Evolutionary conservation across 1,140 invertebrate species (phyloP).

Genomic region (Musca domestica): DNA sequence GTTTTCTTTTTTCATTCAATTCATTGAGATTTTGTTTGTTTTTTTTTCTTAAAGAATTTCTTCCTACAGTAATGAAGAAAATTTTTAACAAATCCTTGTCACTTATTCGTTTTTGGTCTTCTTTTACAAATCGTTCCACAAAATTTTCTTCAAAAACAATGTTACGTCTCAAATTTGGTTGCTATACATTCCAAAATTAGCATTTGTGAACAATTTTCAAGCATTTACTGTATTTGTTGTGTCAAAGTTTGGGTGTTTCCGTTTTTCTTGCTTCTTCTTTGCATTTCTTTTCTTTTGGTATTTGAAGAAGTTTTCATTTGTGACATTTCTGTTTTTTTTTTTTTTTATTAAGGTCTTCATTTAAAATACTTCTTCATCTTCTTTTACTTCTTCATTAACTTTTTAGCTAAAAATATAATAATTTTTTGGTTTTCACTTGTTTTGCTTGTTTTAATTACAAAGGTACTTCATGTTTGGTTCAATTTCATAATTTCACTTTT

Average conservation of each 20-base stretch:
- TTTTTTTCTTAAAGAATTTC: constrained; percentile 4
- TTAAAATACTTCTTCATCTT: not conserved
- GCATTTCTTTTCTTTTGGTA: not conserved
- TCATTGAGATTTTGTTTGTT: not conserved
- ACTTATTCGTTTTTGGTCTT: not conserved
- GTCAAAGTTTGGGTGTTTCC: not conserved
- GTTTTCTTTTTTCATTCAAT: not conserved
- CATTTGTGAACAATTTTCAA: constrained; percentile 19
- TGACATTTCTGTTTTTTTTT: not conserved
- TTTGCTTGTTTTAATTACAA: too few relatives aligned
- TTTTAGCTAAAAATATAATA: too few relatives aligned
- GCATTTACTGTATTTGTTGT: not conserved
- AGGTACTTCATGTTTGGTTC: too few relatives aligned
- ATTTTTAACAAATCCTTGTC: constrained; percentile 12
- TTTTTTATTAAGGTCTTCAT: not conserved
- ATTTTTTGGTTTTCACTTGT: too few relatives aligned
- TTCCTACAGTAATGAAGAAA: constrained; percentile 11
- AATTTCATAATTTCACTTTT: too few relatives aligned
- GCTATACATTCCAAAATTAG: not conserved
- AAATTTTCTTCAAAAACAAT: not conserved
- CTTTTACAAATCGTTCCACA: not conserved
- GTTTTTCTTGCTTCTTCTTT: not conserved
- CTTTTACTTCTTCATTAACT: not conserved
- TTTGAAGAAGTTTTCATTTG: not conserved
- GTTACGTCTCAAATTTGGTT: not conserved